Evolutionary conservation across 1,140 invertebrate species (phyloP).

Genomic region (Cyclina sinensis): DNA sequence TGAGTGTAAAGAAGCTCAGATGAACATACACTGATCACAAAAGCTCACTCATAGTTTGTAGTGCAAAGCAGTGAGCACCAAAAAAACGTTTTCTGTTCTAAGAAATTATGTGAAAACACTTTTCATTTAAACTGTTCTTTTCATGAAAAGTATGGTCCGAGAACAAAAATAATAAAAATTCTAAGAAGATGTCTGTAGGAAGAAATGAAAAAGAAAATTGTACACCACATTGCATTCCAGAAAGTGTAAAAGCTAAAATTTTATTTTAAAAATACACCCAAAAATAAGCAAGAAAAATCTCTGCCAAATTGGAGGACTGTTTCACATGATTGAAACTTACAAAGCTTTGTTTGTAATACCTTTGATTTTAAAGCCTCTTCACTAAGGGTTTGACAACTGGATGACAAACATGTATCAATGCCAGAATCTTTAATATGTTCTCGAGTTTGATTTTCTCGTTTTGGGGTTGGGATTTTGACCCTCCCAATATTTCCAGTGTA

Average conservation of each 20-base stretch:
- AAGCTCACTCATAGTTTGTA: no score
- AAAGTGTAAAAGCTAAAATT: no score
- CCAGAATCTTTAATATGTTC: conserved; percentile 97
- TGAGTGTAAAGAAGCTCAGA: no score
- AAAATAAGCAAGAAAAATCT: background rate
- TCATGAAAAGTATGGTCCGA: no score
- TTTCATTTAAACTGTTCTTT: no score
- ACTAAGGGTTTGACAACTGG: conserved; percentile 96
- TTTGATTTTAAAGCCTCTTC: conserved; percentile 89
- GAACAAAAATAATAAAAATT: no score
- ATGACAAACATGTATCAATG: conserved; percentile 92
- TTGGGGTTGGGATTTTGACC: conserved; percentile 37
- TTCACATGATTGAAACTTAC: background rate
- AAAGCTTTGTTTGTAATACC: conserved; percentile 56
- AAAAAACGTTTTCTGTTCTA: no score
- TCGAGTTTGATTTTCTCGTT: conserved; percentile 69
- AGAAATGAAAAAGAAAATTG: background rate
- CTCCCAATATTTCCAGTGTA: conserved; percentile 55
- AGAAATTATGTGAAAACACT: no score
- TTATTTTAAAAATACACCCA: conserved; percentile 4
- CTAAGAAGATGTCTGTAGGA: no score
- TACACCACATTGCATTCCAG: conserved; percentile 44
- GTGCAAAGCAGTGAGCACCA: no score
- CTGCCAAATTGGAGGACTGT: conserved; percentile 24
- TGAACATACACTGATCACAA: no score